These are phyloP conservation scores for Hippoglossus stenolepis DNA, from an alignment of 2,113 vertebrate genomes.

Conservation along the genomic window DNA sequence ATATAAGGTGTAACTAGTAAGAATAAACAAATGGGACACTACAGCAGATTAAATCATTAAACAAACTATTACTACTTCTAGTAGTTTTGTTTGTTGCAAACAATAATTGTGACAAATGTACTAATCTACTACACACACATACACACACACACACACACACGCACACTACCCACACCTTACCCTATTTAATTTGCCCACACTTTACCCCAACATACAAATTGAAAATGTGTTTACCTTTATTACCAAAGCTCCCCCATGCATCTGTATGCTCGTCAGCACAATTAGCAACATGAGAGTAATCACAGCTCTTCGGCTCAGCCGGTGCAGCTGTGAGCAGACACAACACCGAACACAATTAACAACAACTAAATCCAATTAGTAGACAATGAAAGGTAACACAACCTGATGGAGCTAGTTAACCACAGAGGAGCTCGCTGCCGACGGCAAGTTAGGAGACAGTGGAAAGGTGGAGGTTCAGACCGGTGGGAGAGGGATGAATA, in stretches of 20 bases:
- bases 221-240: constrained; percentile 67
- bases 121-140: constrained; percentile 1
- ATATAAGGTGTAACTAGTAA: neutral
- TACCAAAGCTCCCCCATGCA: constrained; percentile 45
- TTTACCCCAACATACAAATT: constrained; percentile 50
- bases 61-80: neutral
- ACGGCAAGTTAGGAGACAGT: neutral
- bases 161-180: constrained; percentile 16
- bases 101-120: constrained; percentile 12
- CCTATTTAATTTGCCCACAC: constrained; percentile 38
- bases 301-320: constrained; percentile 56
- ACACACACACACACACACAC: constrained; percentile 18
- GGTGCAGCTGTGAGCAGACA: constrained; percentile 60
- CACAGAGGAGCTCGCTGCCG: constrained; percentile 38
- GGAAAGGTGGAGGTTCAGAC: neutral
- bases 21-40: neutral
- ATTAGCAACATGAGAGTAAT: constrained; percentile 68
- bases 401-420: constrained; percentile 62
- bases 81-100: neutral
- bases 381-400: constrained; percentile 68
- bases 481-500: neutral
- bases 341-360: constrained; percentile 66
- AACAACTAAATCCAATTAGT: constrained; percentile 70
- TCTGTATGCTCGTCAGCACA: constrained; percentile 52
- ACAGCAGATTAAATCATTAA: neutral